Conservation (phyloP, 2,113 vertebrate genomes). For the Notarius quadriscutis region DNA sequence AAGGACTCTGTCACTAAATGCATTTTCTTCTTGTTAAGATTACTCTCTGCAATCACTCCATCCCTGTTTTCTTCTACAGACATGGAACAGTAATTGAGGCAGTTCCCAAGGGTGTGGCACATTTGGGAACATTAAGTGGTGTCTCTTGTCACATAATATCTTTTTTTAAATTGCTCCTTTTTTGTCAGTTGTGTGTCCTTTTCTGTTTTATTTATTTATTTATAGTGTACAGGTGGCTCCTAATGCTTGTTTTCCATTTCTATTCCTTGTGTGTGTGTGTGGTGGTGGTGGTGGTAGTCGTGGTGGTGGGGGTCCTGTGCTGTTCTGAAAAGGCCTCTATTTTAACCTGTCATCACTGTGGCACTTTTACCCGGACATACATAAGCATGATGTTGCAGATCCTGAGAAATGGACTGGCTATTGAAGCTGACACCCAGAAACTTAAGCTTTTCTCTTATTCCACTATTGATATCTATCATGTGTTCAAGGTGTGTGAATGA, state of each 20-base stretch:
- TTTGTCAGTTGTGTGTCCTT: conserved; percentile 56
- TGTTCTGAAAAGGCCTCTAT: conserved; percentile 31
- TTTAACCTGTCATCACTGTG: conserved; percentile 38
- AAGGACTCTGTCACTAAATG: conserved; percentile 84
- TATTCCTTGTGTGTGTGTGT: conserved; percentile 19
- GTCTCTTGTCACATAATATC: conserved; percentile 81
- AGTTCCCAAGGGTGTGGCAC: conserved; percentile 79
- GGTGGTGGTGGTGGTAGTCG: no score
- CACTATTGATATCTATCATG: conserved; percentile 55
- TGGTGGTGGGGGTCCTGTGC: conserved; percentile 34
- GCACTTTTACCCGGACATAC: conserved; percentile 40
- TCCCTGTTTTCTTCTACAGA: conserved; percentile 80
- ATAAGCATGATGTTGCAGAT: conserved; percentile 35
- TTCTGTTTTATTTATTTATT: conserved; percentile 61
- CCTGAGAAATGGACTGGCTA: conserved; percentile 58
- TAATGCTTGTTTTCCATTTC: conserved; percentile 66
- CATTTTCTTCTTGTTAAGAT: conserved; percentile 66
- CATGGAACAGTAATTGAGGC: conserved; percentile 80
- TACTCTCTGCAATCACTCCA: conserved; percentile 71
- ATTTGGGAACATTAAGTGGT: conserved; percentile 76
- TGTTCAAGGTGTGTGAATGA: conserved; percentile 70
- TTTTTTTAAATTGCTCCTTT: conserved; percentile 74
- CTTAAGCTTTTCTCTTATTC: not conserved
- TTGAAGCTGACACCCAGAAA: conserved; percentile 55
- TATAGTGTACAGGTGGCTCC: conserved; percentile 59